Base-by-base conservation (phyloP, 2,797 vertebrate genomes). In the Aythya fuligula region DNA sequence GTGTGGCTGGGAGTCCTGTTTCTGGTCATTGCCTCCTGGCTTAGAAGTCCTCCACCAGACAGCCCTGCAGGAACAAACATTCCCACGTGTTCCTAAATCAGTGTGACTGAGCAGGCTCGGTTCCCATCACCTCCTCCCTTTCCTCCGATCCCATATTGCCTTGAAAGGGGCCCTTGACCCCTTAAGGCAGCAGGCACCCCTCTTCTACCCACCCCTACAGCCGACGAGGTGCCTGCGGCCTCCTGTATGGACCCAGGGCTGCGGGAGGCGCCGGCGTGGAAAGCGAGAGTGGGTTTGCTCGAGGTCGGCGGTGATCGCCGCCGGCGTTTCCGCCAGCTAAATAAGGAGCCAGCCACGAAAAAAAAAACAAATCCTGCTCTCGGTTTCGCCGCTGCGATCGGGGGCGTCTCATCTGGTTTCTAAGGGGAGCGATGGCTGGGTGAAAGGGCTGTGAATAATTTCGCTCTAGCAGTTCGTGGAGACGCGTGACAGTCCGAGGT, bases 271-370 rank as follows among this genome's bases (percentile, higher is more conserved):
- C 3, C 0, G 9, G 13, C 0, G 1, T 43, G 53, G 76, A 92
- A 94, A 93, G 80, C 2, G 64, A 95, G 82, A 93, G 87, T n/a
- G 78, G 62, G 62, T 76, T 92, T 69, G 27, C 56, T 61, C 5
- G 1, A 8, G 58, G 70, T 9, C 0, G 3, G 41, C 6, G 11
- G 51, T 89, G 83, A 81, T 38, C 51, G 41, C 43, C 43, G 28
- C 62, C 2, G 0, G 76, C 58, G 25, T 89, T 94, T 96, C 89
- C 36, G 4, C 34, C 54, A 53, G 15, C 62, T 60, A 88, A 92
- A 73, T 70, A 72, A 32, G 60, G 62, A 87, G 76, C 43, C 54
- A 84, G 94, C 66, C 94, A 24, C 94, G 64, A 72, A 84, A 92
- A 81, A 83, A 36, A 36, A 36, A 36, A 36, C 69, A 86, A 86